phyloP scores from a whole-genome alignment of 2,113 vertebrate genomes.

The Danio rerio region DNA sequence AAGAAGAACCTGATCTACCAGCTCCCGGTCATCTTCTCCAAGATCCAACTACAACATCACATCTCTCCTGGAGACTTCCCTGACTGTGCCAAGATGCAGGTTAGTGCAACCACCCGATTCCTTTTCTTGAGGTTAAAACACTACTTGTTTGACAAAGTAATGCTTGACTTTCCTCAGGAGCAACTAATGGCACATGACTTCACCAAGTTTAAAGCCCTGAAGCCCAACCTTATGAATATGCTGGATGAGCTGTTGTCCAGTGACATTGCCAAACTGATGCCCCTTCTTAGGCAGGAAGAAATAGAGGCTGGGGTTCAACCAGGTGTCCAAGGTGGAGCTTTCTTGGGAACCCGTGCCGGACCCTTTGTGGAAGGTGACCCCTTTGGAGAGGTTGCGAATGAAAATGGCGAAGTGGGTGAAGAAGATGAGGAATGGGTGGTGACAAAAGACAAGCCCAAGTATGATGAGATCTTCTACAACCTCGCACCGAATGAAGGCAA shows the following conservation, averaged over 20 bases:
- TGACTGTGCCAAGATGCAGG: constrained; percentile 92
- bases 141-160: background rate
- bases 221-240: constrained; percentile 83
- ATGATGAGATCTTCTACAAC: constrained; percentile 95
- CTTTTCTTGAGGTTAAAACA: background rate
- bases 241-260: constrained; percentile 84
- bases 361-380: constrained; percentile 85
- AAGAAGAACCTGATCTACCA: constrained; percentile 91
- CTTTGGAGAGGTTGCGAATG: constrained; percentile 65
- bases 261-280: constrained; percentile 90
- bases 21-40: constrained; percentile 87
- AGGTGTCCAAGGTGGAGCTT: constrained; percentile 87
- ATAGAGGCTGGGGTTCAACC: constrained; percentile 79
- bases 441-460: constrained; percentile 93
- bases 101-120: constrained; percentile 54
- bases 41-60: constrained; percentile 90
- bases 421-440: constrained; percentile 89
- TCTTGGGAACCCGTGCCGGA: constrained; percentile 83
- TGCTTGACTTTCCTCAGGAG: constrained; percentile 72
- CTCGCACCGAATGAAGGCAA: constrained; percentile 88
- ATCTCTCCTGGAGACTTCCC: constrained; percentile 92
- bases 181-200: constrained; percentile 88
- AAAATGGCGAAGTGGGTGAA: constrained; percentile 66
- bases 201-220: constrained; percentile 87
- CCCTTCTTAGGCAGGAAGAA: constrained; percentile 89